These are phyloP conservation scores for Chalcosyrphus nemorum DNA, from an alignment of 2,888 invertebrate genomes.

Conservation along the genomic window DNA sequence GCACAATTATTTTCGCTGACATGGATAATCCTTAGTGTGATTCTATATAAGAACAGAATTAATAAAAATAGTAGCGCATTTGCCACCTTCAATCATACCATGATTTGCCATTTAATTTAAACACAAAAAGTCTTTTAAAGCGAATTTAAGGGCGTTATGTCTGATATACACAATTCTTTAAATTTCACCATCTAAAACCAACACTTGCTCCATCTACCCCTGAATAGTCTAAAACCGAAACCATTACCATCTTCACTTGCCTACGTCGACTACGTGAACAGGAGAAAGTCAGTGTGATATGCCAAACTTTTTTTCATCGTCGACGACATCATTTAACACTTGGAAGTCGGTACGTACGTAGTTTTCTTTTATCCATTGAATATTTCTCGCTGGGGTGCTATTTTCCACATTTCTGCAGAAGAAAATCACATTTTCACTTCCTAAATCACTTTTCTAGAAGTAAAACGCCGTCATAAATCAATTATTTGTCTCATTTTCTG, in stretches of 20 bases:
- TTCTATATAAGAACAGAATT: no score
- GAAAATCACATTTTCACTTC: constrained; percentile 36
- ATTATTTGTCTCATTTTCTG: constrained; percentile 29
- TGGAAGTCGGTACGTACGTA: constrained; percentile 77
- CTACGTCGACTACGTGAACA: constrained; percentile 73
- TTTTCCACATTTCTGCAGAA: constrained; percentile 53
- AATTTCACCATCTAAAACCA: neutral
- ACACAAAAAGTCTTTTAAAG: no score
- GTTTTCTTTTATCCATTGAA: no score
- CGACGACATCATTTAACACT: constrained; percentile 76
- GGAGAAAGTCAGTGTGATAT: constrained; percentile 70
- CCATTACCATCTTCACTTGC: constrained; percentile 67
- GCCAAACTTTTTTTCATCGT: constrained; percentile 71
- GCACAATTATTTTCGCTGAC: no score
- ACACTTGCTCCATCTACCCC: constrained; percentile 10
- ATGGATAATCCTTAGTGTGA: no score
- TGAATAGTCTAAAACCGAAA: neutral
- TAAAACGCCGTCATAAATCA: constrained; percentile 10
- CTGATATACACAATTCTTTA: neutral
- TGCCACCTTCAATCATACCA: no score
- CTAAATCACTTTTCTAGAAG: constrained; percentile 25
- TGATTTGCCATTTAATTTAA: no score
- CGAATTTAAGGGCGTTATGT: no score
- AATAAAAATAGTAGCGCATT: no score
- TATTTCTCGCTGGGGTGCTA: constrained; percentile 54